Conservation (phyloP, 2,797 vertebrate genomes). For the Coranthus polyacanthus region DNA sequence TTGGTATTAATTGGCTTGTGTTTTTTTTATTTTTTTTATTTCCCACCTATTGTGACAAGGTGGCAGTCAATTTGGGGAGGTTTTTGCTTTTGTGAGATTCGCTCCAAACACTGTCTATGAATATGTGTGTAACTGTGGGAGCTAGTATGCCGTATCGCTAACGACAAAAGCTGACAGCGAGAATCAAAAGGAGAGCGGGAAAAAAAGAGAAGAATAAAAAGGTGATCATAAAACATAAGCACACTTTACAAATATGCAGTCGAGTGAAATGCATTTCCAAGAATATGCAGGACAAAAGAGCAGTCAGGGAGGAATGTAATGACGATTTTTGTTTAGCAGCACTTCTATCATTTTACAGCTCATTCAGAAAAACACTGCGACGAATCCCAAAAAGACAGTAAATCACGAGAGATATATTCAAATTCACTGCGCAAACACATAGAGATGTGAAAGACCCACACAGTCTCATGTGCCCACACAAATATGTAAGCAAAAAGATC, state of each 20-base stretch:
- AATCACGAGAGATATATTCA: background rate
- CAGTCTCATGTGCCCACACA: background rate
- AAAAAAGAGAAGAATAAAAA: background rate
- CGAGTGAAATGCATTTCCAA: constrained; percentile 13
- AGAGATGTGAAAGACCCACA: background rate
- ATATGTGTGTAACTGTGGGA: background rate
- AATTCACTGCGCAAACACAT: background rate
- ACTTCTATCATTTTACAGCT: constrained; percentile 15
- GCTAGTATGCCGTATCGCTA: constrained; percentile 6
- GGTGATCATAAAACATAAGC: background rate
- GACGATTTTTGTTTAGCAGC: constrained; percentile 7
- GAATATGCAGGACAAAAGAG: constrained; percentile 2
- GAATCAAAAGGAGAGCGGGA: constrained; percentile 11
- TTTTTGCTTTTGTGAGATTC: constrained; percentile 25
- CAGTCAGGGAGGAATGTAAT: background rate
- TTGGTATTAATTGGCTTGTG: constrained; percentile 48
- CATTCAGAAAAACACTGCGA: constrained; percentile 3
- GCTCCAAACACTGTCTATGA: constrained; percentile 2
- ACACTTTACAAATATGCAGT: background rate
- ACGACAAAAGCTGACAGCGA: constrained; percentile 18
- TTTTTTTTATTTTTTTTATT: too few relatives aligned
- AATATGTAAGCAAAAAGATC: background rate
- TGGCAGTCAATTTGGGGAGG: constrained; percentile 32
- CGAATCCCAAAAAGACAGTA: background rate
- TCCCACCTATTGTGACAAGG: constrained; percentile 28